These are phyloP conservation scores for Myotis pilosus DNA, from an alignment of 2,797 vertebrate genomes.

Conservation along the genomic window DNA sequence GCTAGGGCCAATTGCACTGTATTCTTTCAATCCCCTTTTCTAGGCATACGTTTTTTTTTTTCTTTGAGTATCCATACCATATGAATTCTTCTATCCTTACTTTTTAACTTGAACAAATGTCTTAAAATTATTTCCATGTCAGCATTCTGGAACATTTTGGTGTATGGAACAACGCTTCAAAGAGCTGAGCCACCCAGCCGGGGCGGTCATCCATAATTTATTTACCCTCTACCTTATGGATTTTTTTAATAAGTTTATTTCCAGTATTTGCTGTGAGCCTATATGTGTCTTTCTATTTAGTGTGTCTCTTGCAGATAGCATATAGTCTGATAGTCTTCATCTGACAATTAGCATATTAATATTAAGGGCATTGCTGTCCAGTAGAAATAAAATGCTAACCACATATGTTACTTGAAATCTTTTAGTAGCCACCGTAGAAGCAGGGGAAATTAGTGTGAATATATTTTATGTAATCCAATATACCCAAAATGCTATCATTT, in stretches of 20 bases:
- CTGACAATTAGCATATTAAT: not conserved
- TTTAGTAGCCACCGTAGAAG: not conserved
- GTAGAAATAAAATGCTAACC: not conserved
- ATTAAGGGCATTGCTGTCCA: not conserved
- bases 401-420: not conserved
- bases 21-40: not conserved
- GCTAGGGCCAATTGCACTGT: not conserved
- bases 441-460: not conserved
- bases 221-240: not conserved
- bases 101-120: not conserved
- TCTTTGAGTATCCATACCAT: not conserved
- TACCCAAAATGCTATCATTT: not conserved
- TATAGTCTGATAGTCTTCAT: not conserved
- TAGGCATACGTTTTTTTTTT: not conserved
- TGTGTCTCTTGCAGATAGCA: not conserved
- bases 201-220: not conserved
- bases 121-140: not conserved
- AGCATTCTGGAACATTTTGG: not conserved
- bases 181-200: not conserved
- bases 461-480: not conserved
- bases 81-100: not conserved
- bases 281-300: not conserved
- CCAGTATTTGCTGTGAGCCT: not conserved
- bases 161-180: not conserved
- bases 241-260: not conserved